Evolutionary conservation across 2,797 vertebrate species (phyloP), one percentile per base, ranked within the genome.

Genomic region (Myotis daubentonii): DNA sequence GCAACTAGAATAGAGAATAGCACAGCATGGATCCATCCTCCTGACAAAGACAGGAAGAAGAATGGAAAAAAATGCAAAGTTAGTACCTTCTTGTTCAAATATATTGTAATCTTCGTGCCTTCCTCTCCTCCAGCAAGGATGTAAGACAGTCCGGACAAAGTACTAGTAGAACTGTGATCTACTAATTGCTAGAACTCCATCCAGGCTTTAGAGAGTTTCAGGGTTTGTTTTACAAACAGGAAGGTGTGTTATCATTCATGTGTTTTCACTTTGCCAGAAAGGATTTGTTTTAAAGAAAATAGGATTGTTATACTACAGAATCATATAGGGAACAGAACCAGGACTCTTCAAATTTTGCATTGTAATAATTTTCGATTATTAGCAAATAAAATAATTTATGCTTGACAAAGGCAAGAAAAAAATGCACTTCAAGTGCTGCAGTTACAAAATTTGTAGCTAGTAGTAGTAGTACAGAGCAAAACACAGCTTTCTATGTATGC

Each of bases 11-110:
- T 95, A 98, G 97, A 98, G 98, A 98, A 98, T 97, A 98, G 97
- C 98, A 98, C 98, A 98, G 98, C 97, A 87, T 97, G 98, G 95
- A 92, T 98, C 97, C 97, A 38, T 97, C 96, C 96, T 98, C 28
- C 0, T 97, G 95, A 98, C 49, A 88, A 98, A 98, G 96, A 94
- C 91, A 97, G 94, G 89, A 97, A 97, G 97, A 98, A 98, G 97
- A 98, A 98, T 98, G 94, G 97, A 98, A 98, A 98, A 98, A 98
- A 98, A 98, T 98, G 98, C 98, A 98, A 98, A 98, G 98, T 98
- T 98, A 98, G 97, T 84, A 96, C 87, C 97, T 98, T 97, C 98
- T 97, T 97, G 95, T 98, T 98, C 97, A 98, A 98, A 98, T 93
- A 96, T 97, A 97, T 97, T 98, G 93, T 97, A 97, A 98, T 98